These are phyloP conservation scores for Eumeta japonica DNA, from an alignment of 1,140 invertebrate genomes.

Conservation along the genomic window DNA sequence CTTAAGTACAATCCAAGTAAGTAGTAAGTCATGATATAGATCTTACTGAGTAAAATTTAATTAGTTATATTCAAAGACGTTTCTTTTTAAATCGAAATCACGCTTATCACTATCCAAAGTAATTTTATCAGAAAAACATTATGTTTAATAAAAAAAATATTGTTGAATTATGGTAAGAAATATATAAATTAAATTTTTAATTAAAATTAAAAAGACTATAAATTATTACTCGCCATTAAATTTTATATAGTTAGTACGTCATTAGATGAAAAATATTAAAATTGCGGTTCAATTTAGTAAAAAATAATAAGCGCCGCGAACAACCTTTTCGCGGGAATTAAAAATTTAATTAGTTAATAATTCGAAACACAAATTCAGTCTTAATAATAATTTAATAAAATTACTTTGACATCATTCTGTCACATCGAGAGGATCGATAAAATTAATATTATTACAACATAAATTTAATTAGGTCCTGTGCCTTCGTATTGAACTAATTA, in stretches of 20 bases:
- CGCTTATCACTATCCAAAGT: constrained; percentile 4
- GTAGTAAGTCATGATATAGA: constrained; percentile 24
- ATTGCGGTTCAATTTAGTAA: too few species aligned
- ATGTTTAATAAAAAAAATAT: neutral
- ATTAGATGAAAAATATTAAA: too few species aligned
- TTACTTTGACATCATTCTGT: neutral
- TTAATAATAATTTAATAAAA: constrained; percentile 1
- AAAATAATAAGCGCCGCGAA: too few species aligned
- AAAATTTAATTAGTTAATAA: too few species aligned
- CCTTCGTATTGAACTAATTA: too few species aligned
- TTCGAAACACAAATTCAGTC: neutral
- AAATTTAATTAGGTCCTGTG: too few species aligned
- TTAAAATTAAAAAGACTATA: constrained; percentile 17
- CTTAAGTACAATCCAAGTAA: too few species aligned
- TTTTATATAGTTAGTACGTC: too few species aligned
- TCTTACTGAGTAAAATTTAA: constrained; percentile 22
- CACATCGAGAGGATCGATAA: too few species aligned
- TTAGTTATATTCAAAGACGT: constrained; percentile 16
- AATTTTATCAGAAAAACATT: constrained; percentile 1
- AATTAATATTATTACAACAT: too few species aligned
- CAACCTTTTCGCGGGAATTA: too few species aligned
- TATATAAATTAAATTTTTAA: constrained; percentile 8
- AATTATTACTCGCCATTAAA: constrained; percentile 15
- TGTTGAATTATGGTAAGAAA: constrained; percentile 5
- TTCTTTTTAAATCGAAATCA: constrained; percentile 4